Percentiles rank a stretch among this genome's conserved stretches.
phyloP scores from a whole-genome alignment of 2,888 invertebrate genomes.

The Vanessa cardui region DNA sequence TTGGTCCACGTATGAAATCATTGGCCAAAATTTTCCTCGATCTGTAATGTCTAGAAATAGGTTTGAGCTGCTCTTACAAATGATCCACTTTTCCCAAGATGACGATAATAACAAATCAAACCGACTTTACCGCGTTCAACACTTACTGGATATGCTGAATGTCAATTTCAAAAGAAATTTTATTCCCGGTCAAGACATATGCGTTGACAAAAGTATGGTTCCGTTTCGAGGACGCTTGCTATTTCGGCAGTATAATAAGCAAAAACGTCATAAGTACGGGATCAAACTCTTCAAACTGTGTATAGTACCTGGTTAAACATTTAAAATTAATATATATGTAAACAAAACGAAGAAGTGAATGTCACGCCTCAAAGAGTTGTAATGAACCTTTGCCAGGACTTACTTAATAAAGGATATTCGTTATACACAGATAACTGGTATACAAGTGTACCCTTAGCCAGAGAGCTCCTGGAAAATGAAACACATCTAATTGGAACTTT shows the following conservation, averaged over 20 bases:
- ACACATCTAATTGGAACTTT: constrained; percentile 46
- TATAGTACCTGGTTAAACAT: constrained; percentile 45
- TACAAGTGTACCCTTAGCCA: constrained; percentile 31
- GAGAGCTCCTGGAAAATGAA: constrained; percentile 42
- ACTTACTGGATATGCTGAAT: constrained; percentile 3
- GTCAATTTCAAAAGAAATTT: not conserved
- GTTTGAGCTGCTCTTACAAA: constrained; percentile 49
- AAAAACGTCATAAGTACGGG: constrained; percentile 41
- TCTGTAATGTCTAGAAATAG: constrained; percentile 48
- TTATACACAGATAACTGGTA: constrained; percentile 52
- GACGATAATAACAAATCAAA: constrained; percentile 46
- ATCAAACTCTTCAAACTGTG: constrained; percentile 42
- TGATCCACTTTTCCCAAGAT: constrained; percentile 50
- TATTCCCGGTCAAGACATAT: constrained; percentile 40
- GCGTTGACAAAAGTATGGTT: constrained; percentile 48
- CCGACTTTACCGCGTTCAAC: constrained; percentile 43
- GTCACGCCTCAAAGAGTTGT: constrained; percentile 47
- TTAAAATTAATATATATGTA: constrained; percentile 47
- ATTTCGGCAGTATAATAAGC: constrained; percentile 49
- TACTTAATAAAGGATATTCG: constrained; percentile 49
- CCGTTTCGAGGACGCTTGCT: constrained; percentile 31
- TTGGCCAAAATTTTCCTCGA: constrained; percentile 44
- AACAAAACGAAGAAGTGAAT: constrained; percentile 46
- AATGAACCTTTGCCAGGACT: constrained; percentile 44
- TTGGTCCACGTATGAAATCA: no score